Evolutionary conservation across 1,140 invertebrate genomes (phyloP).

Genomic region (Planococcus citri): DNA sequence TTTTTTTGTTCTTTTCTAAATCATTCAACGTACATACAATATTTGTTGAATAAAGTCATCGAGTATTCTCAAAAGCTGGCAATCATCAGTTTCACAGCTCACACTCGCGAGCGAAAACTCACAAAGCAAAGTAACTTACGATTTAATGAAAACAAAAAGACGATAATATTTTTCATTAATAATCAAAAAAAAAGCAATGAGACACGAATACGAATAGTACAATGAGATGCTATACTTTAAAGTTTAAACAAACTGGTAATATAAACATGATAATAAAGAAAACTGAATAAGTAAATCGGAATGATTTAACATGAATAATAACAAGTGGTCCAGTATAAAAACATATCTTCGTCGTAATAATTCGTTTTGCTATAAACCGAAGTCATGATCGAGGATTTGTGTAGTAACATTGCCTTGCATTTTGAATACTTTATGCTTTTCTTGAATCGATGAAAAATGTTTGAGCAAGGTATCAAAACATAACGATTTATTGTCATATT

Average conservation of each 20-base stretch:
- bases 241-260: too few relatives aligned
- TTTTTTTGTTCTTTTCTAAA: too few relatives aligned
- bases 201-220: not conserved
- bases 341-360: too few relatives aligned
- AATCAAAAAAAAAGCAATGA: not conserved
- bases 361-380: not conserved
- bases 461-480: conserved; percentile 17
- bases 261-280: not conserved
- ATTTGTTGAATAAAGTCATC: too few relatives aligned
- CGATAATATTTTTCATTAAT: too few relatives aligned
- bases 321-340: too few relatives aligned
- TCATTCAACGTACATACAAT: too few relatives aligned
- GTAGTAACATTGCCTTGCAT: not conserved
- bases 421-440: conserved; percentile 23
- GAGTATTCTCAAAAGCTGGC: too few relatives aligned
- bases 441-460: conserved; percentile 21
- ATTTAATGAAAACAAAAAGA: too few relatives aligned
- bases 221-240: not conserved
- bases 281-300: not conserved
- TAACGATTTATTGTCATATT: conserved; percentile 3
- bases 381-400: not conserved
- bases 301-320: not conserved
- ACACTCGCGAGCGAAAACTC: too few relatives aligned
- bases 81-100: too few relatives aligned
- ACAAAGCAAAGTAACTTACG: too few relatives aligned